Conservation (phyloP, 2,113 vertebrate species). For the Vulpes lagopus region DNA sequence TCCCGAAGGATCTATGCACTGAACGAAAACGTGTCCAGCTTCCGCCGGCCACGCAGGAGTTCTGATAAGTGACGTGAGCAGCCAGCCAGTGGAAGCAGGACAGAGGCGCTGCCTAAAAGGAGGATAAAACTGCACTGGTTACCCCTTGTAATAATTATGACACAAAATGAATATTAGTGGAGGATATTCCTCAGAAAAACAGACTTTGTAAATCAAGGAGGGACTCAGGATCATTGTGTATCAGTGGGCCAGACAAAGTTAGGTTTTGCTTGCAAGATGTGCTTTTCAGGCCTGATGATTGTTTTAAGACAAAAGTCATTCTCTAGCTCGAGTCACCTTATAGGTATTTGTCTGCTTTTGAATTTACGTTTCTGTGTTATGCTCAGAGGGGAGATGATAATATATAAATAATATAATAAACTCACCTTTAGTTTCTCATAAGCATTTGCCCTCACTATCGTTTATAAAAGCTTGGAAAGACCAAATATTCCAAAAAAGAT, state of each 20-base stretch:
- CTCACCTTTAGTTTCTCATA: slow-evolving; percentile 67
- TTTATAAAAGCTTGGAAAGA: slow-evolving; percentile 65
- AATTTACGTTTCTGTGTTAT: slow-evolving; percentile 82
- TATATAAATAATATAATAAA: slow-evolving; percentile 80
- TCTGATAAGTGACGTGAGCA: slow-evolving; percentile 93
- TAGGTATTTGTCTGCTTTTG: slow-evolving; percentile 79
- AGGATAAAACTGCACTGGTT: slow-evolving; percentile 91
- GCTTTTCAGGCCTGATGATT: slow-evolving; percentile 69
- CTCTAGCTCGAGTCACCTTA: slow-evolving; percentile 76
- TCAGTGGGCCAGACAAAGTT: slow-evolving; percentile 78
- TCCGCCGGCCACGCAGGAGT: slow-evolving; percentile 95
- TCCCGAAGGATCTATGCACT: slow-evolving; percentile 98
- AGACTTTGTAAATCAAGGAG: slow-evolving; percentile 58
- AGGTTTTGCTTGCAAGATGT: slow-evolving; percentile 79
- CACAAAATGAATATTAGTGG: slow-evolving; percentile 77
- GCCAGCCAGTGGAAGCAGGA: slow-evolving; percentile 36
- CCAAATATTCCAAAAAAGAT: slow-evolving; percentile 52
- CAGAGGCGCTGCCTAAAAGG: slow-evolving; percentile 50
- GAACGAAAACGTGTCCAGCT: slow-evolving; percentile 96
- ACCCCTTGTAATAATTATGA: slow-evolving; percentile 89
- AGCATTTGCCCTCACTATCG: slow-evolving; percentile 58
- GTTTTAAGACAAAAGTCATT: slow-evolving; percentile 69
- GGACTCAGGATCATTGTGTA: slow-evolving; percentile 75
- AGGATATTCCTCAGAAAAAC: slow-evolving; percentile 82
- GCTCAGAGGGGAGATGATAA: slow-evolving; percentile 81